These are phyloP conservation scores for Nebria brevicollis DNA, from an alignment of 2,888 invertebrate genomes.

Conservation along the genomic window DNA sequence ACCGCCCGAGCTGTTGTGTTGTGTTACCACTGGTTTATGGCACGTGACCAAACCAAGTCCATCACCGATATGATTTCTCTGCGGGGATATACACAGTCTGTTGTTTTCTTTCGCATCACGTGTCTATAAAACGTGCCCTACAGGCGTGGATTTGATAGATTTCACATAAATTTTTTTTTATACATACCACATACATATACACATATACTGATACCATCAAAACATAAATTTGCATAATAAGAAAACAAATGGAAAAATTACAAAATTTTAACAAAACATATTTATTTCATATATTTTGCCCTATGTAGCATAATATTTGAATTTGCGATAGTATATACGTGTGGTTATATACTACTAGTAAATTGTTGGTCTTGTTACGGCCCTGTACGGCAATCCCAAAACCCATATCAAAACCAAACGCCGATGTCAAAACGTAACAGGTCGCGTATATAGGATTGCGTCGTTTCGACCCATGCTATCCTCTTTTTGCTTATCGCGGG, in stretches of 20 bases:
- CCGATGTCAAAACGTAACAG: slow-evolving; percentile 22
- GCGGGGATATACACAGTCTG: slow-evolving; percentile 7
- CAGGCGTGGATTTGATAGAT: slow-evolving; percentile 2
- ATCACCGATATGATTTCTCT: slow-evolving; percentile 21
- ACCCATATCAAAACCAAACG: slow-evolving; percentile 23
- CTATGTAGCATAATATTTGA: too few species aligned
- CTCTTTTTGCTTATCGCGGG: background rate
- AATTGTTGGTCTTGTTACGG: background rate
- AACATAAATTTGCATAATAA: background rate
- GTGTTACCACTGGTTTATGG: slow-evolving; percentile 4
- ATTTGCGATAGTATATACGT: too few species aligned
- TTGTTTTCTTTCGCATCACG: slow-evolving; percentile 21
- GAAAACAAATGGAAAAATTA: too few species aligned
- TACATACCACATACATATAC: too few species aligned
- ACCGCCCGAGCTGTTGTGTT: background rate
- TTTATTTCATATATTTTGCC: too few species aligned
- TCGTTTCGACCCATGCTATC: slow-evolving; percentile 13
- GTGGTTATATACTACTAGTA: too few species aligned
- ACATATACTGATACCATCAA: background rate
- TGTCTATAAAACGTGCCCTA: slow-evolving; percentile 6
- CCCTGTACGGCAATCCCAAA: slow-evolving; percentile 10
- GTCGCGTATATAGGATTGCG: slow-evolving; percentile 17
- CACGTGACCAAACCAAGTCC: slow-evolving; percentile 3
- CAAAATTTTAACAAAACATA: too few species aligned
- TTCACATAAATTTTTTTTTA: background rate